A percentile compares a stretch with the other conserved stretches of the same genome.
Conservation (phyloP, 2,113 vertebrate genomes). For the Pelobates fuscus region DNA sequence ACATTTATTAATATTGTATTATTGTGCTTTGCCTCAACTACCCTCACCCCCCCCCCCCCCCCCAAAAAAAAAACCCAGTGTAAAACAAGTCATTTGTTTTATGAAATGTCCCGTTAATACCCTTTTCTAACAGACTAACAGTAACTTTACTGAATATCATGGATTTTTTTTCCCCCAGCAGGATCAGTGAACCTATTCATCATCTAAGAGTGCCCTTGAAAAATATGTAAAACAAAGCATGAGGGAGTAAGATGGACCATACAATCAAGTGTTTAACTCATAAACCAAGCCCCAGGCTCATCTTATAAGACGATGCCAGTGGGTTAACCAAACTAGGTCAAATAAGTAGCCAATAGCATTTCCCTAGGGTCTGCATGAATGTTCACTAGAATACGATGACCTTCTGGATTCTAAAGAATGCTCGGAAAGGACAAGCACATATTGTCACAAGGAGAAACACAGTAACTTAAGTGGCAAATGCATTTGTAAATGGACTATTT, state of each 20-base stretch:
- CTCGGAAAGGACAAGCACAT: neutral
- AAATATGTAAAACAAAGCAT: constrained; percentile 21
- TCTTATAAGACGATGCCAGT: constrained; percentile 10
- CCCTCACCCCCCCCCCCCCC: no score
- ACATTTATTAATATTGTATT: no score
- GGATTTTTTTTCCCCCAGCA: constrained; percentile 37
- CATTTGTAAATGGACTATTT: no score
- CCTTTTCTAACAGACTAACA: neutral
- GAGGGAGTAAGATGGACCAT: constrained; percentile 36
- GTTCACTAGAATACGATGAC: constrained; percentile 3
- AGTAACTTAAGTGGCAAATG: no score
- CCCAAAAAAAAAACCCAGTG: no score
- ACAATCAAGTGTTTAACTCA: constrained; percentile 23
- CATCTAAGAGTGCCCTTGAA: constrained; percentile 53
- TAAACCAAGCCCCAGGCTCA: constrained; percentile 18
- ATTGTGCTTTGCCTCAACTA: no score
- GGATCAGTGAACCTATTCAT: constrained; percentile 44
- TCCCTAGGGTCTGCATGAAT: neutral
- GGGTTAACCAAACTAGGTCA: constrained; percentile 10
- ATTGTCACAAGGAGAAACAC: neutral
- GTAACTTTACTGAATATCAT: constrained; percentile 17
- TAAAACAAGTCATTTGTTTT: no score
- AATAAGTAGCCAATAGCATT: neutral
- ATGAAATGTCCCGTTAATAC: neutral
- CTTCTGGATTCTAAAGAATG: neutral